phyloP scores from a whole-genome alignment of 2,797 vertebrate species.

The Acrossocheilus wenchowensis region DNA sequence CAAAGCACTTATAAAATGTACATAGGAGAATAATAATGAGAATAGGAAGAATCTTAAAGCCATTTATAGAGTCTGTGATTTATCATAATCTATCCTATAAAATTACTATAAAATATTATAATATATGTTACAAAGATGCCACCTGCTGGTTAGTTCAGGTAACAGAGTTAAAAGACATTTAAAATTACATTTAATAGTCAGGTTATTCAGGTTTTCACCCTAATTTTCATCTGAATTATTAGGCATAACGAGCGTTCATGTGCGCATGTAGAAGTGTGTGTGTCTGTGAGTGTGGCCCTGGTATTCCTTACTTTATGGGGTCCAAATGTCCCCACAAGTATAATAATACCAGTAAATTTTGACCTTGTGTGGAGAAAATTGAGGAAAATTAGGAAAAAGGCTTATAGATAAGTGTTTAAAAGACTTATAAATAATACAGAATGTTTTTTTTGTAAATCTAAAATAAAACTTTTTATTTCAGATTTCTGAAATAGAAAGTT shows the following conservation, averaged over 20 bases:
- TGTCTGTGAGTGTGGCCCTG: background rate
- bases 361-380: too few species aligned
- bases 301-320: too few species aligned
- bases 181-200: background rate
- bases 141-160: conserved; percentile 26
- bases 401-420: too few species aligned
- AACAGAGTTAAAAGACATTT: background rate
- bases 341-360: too few species aligned
- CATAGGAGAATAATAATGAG: background rate
- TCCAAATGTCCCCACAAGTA: background rate
- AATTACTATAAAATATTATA: background rate
- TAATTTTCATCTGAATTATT: background rate
- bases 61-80: background rate
- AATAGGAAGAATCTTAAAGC: background rate
- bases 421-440: too few species aligned
- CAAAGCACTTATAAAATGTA: background rate
- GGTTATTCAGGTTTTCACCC: background rate
- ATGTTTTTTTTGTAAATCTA: too few species aligned
- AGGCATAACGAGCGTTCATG: background rate
- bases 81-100: background rate
- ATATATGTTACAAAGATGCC: conserved; percentile 11
- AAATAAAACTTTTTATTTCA: too few species aligned
- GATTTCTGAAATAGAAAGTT: background rate
- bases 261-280: background rate
- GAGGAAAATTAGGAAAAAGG: too few species aligned